phyloP scores from a whole-genome alignment of 2,797 vertebrate species.

The Mionectes olivaceus region DNA sequence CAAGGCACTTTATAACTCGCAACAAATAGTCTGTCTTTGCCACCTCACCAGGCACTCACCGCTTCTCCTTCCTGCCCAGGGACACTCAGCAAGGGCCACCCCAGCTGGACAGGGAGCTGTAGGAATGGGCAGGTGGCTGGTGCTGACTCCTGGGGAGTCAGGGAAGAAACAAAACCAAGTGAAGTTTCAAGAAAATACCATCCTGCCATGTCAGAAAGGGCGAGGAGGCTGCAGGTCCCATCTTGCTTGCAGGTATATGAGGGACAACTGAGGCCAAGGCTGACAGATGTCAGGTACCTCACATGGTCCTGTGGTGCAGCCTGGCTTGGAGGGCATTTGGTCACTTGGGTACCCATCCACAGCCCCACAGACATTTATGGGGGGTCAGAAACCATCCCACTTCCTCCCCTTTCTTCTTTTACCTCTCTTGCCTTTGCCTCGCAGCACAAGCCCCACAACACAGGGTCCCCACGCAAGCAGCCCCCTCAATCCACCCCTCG shows the following conservation, averaged over 20 bases:
- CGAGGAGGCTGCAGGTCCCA: neutral
- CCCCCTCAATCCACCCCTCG: neutral
- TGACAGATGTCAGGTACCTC: neutral
- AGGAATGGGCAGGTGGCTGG: neutral
- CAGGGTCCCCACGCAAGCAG: neutral
- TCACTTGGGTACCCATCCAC: neutral
- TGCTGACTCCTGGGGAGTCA: neutral
- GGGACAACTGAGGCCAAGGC: neutral
- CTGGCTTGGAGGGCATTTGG: neutral
- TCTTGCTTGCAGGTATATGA: neutral
- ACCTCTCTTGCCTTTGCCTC: neutral
- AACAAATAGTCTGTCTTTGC: neutral
- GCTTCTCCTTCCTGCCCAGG: neutral
- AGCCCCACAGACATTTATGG: neutral
- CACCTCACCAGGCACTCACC: neutral
- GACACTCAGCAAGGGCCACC: neutral
- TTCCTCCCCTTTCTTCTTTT: neutral
- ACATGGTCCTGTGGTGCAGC: neutral
- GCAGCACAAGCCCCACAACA: neutral
- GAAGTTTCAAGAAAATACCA: neutral
- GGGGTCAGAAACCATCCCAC: neutral
- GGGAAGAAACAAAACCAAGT: neutral
- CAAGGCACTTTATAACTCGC: neutral
- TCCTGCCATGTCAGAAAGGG: neutral
- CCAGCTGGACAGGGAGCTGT: neutral